These are phyloP conservation scores for Meriones psammophilus DNA, from an alignment of 2,797 vertebrate genomes.

Conservation along the genomic window DNA sequence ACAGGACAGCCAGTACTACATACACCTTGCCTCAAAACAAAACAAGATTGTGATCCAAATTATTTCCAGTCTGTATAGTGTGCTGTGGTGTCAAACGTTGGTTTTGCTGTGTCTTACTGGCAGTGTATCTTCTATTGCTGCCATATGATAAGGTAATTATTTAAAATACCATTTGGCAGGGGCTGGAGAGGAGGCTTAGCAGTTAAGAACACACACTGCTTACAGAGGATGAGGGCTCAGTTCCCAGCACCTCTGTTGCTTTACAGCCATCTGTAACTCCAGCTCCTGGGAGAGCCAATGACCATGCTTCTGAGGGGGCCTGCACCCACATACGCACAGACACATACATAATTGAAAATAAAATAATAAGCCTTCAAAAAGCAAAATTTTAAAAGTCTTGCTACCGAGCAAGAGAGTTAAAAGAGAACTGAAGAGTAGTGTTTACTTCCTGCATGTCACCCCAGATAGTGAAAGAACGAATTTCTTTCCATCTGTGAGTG, in stretches of 20 bases:
- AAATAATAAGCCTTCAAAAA: not conserved
- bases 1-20: not conserved
- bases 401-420: not conserved
- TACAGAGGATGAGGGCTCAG: not conserved
- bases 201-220: not conserved
- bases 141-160: not conserved
- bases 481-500: not conserved
- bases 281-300: not conserved
- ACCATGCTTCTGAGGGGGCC: no score
- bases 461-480: not conserved
- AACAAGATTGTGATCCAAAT: not conserved
- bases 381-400: not conserved
- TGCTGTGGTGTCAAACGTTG: not conserved
- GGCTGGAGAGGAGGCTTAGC: not conserved
- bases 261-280: not conserved
- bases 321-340: not conserved
- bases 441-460: not conserved
- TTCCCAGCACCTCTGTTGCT: not conserved
- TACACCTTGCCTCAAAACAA: not conserved
- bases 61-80: not conserved
- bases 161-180: not conserved
- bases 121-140: not conserved
- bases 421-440: not conserved
- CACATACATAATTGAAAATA: not conserved
- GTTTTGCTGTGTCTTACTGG: not conserved